Conservation (phyloP, 2,888 invertebrate genomes). For the Mimumesa dahlbomi region DNA sequence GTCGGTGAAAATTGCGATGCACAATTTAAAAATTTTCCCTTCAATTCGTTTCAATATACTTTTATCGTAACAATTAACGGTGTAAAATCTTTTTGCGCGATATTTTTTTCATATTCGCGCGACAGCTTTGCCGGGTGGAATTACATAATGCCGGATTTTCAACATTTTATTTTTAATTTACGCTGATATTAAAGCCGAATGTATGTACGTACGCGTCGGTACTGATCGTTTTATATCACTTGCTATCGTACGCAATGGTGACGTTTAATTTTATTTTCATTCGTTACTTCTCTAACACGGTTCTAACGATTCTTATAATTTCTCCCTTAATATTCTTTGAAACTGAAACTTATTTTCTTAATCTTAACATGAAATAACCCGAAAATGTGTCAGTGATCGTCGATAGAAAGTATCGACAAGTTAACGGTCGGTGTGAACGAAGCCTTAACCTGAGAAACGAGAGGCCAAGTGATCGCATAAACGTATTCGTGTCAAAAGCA, state of each 20-base stretch:
- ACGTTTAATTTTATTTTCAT: not conserved
- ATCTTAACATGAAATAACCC: slow-evolving; percentile 6
- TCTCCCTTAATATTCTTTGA: too few species aligned
- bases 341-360: too few species aligned
- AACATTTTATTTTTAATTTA: slow-evolving; percentile 36
- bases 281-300: too few species aligned
- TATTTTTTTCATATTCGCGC: slow-evolving; percentile 7
- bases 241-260: slow-evolving; percentile 12
- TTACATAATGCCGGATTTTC: slow-evolving; percentile 16
- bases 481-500: slow-evolving; percentile 78
- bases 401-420: slow-evolving; percentile 31
- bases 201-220: not conserved
- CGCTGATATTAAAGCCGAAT: slow-evolving; percentile 25
- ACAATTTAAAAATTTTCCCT: slow-evolving; percentile 10
- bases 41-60: slow-evolving; percentile 15
- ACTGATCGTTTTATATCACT: not conserved
- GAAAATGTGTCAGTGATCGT: not conserved
- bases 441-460: slow-evolving; percentile 67
- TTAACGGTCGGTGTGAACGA: slow-evolving; percentile 38
- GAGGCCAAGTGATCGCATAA: slow-evolving; percentile 74
- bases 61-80: slow-evolving; percentile 21
- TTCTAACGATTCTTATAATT: too few species aligned
- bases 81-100: slow-evolving; percentile 4
- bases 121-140: slow-evolving; percentile 2
- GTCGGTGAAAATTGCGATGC: not conserved